Conservation (phyloP, 2,113 vertebrate genomes). For the Oxyruncus cristatus region DNA sequence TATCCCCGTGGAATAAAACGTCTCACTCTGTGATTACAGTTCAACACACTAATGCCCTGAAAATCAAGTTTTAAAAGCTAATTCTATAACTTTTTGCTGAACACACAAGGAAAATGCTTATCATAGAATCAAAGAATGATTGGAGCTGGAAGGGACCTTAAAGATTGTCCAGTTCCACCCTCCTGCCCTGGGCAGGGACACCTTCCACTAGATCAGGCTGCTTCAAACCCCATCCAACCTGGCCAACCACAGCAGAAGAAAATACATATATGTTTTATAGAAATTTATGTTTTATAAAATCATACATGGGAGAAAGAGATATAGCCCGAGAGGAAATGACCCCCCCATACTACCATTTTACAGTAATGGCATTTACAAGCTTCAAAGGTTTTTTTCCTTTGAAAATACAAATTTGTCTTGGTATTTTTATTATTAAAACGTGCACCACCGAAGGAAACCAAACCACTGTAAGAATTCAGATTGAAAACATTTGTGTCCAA, state of each 20-base stretch:
- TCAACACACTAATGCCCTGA: background rate
- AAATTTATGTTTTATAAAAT: background rate
- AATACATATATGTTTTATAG: background rate
- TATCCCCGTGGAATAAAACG: background rate
- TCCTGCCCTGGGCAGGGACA: background rate
- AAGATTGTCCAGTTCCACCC: background rate
- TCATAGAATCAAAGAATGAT: background rate
- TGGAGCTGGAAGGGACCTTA: background rate
- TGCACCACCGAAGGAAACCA: background rate
- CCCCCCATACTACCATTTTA: background rate
- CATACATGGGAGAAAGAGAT: background rate
- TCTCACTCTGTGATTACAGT: background rate
- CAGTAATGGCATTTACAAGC: background rate
- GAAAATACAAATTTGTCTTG: background rate
- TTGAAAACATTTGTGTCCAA: background rate
- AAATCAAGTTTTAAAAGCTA: background rate
- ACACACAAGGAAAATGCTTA: background rate
- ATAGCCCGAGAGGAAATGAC: background rate
- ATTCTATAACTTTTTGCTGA: background rate
- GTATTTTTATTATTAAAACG: background rate
- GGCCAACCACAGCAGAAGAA: background rate
- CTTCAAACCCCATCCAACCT: background rate
- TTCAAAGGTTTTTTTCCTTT: background rate
- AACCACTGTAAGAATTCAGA: background rate
- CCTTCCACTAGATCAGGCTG: accelerated